These are phyloP conservation scores for Aspidiotus destructor DNA, from an alignment of 2,888 invertebrate genomes.

Conservation along the genomic window DNA sequence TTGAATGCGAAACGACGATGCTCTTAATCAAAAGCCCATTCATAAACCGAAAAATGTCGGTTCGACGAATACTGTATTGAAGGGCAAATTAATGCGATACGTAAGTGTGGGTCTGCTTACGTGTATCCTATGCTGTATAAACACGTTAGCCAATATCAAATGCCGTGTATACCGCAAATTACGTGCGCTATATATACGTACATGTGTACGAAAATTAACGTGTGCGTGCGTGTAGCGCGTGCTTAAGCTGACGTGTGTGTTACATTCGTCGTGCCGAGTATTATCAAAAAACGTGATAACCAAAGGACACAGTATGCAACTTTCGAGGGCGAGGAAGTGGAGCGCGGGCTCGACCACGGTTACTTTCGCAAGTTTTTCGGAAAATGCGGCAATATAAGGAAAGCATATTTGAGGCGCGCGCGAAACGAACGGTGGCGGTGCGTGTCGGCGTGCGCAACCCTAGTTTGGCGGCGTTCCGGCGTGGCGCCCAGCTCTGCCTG, in stretches of 20 bases:
- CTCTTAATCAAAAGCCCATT: no score
- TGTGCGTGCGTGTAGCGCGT: neutral
- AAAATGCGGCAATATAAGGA: conserved; percentile 1
- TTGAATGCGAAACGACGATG: no score
- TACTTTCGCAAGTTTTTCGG: conserved; percentile 19
- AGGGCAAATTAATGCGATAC: no score
- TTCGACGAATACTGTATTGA: no score
- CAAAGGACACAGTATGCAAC: conserved; percentile 15
- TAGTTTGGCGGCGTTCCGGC: conserved; percentile 31
- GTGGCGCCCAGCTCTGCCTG: conserved; percentile 31
- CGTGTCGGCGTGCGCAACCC: conserved; percentile 23
- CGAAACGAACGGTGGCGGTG: conserved; percentile 1
- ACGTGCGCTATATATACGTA: neutral
- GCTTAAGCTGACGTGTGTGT: neutral
- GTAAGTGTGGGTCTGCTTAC: no score
- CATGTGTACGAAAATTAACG: conserved; percentile 8
- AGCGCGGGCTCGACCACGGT: conserved; percentile 16
- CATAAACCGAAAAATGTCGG: no score
- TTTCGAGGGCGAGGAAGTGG: conserved; percentile 7
- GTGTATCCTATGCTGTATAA: no score
- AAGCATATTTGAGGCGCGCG: conserved; percentile 9
- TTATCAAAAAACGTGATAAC: conserved; percentile 26
- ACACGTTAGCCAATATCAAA: no score
- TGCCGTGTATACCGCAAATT: neutral
- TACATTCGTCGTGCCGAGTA: conserved; percentile 4